A percentile compares a stretch with the other conserved stretches of the same genome.
phyloP scores from a whole-genome alignment of 2,888 invertebrate genomes.

The Plebejus melissa region DNA sequence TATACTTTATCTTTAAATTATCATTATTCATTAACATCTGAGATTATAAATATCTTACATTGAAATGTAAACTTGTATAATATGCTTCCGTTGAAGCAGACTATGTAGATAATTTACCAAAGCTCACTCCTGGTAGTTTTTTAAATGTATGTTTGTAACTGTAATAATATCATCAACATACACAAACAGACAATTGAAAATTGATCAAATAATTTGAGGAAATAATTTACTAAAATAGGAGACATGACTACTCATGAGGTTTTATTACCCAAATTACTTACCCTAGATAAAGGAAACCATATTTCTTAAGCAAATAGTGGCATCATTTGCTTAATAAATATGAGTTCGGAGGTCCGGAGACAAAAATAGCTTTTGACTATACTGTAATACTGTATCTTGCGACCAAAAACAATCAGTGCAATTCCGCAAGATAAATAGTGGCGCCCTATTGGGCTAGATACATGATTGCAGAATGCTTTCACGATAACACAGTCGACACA shows the following conservation, averaged over 20 bases:
- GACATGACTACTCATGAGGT: background rate
- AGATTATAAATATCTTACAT: background rate
- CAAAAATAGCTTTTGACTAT: background rate
- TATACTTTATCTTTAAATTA: background rate
- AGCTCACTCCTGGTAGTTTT: too few species aligned
- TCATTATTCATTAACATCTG: background rate
- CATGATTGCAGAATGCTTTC: conserved; percentile 32
- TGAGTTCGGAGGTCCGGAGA: background rate
- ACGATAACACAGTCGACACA: conserved; percentile 41
- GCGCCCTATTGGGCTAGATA: background rate
- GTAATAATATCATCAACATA: too few species aligned
- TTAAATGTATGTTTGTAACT: too few species aligned
- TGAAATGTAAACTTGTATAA: background rate
- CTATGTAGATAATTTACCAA: too few species aligned
- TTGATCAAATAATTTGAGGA: too few species aligned
- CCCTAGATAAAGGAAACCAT: background rate
- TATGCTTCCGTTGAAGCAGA: too few species aligned
- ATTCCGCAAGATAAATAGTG: background rate
- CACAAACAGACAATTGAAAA: too few species aligned
- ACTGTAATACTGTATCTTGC: too few species aligned
- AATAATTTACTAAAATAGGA: background rate
- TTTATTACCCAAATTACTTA: background rate
- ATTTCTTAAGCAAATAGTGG: background rate
- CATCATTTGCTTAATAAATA: background rate
- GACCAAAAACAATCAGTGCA: background rate